Percentiles rank a stretch among this genome's conserved stretches.
These are phyloP conservation scores for Diplolepis rosae DNA, from an alignment of 2,888 invertebrate genomes.

Conservation along the genomic window DNA sequence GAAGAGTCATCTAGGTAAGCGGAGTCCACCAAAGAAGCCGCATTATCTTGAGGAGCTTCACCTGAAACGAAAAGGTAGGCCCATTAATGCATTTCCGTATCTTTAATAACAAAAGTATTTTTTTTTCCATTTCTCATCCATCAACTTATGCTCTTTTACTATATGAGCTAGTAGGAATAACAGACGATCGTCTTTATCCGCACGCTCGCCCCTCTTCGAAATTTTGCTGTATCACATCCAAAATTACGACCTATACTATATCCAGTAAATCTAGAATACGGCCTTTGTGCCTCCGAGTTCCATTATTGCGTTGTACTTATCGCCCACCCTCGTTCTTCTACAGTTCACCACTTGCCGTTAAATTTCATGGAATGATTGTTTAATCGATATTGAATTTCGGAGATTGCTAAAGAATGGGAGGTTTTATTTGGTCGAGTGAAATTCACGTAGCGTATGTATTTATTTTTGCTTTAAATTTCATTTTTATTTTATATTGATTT, in stretches of 20 bases:
- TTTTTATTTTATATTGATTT: no score
- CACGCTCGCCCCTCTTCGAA: constrained; percentile 43
- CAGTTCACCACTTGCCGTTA: constrained; percentile 34
- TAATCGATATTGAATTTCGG: constrained; percentile 26
- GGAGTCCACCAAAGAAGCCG: neutral
- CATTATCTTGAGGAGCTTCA: constrained; percentile 29
- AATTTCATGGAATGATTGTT: constrained; percentile 35
- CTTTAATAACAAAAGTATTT: constrained; percentile 47
- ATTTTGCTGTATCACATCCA: constrained; percentile 61
- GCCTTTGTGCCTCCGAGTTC: constrained; percentile 55
- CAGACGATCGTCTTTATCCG: constrained; percentile 31
- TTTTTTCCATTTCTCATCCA: constrained; percentile 60
- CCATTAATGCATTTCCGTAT: constrained; percentile 52
- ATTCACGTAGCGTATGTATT: neutral
- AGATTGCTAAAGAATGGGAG: constrained; percentile 7
- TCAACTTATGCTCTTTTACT: constrained; percentile 40
- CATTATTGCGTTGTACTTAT: constrained; percentile 56
- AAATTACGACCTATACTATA: constrained; percentile 55
- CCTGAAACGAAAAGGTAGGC: constrained; percentile 46
- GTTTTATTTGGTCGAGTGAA: neutral
- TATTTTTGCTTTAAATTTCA: no score
- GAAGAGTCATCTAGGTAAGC: constrained; percentile 8
- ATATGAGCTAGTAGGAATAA: neutral
- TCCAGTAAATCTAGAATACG: constrained; percentile 21
- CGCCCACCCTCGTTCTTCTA: constrained; percentile 57